Percentiles rank a stretch among this genome's conserved stretches.
phyloP scores from a whole-genome alignment of 2,888 invertebrate genomes.

The Luperina nickerlii region DNA sequence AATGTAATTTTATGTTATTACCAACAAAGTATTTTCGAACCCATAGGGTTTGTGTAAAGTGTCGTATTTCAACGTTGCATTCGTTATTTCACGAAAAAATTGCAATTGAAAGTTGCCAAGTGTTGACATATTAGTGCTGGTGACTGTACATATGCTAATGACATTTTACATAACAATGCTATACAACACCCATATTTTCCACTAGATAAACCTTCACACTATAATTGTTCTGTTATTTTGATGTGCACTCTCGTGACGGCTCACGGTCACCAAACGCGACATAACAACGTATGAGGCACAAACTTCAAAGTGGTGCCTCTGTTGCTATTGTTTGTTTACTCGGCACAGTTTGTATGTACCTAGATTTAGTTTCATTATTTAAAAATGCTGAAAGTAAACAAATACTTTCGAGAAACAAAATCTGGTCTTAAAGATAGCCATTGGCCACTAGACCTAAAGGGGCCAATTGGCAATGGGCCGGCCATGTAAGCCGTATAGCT shows the following conservation, averaged over 20 bases:
- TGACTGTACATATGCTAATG: conserved; percentile 2
- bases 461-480: conserved; percentile 6
- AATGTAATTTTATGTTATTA: no score
- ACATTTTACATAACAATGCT: conserved; percentile 20
- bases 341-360: conserved; percentile 20
- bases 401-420: neutral
- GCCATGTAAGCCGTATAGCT: neutral
- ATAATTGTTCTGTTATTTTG: conserved; percentile 30
- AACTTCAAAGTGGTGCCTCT: conserved; percentile 31
- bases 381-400: neutral
- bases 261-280: conserved; percentile 31
- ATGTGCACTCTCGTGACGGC: conserved; percentile 31
- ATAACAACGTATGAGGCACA: conserved; percentile 11
- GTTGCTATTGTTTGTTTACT: conserved; percentile 18
- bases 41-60: no score
- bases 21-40: no score
- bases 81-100: no score
- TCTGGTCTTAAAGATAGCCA: neutral
- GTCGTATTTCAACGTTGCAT: no score
- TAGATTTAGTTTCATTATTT: conserved; percentile 35
- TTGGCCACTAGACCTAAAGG: neutral
- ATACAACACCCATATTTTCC: conserved; percentile 20
- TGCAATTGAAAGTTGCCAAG: no score
- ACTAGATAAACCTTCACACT: conserved; percentile 11
- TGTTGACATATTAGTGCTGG: no score